Base-by-base conservation (phyloP, 30 jellyfish, hydroid and myxozoan species). In the Aurelia aurita region DNA sequence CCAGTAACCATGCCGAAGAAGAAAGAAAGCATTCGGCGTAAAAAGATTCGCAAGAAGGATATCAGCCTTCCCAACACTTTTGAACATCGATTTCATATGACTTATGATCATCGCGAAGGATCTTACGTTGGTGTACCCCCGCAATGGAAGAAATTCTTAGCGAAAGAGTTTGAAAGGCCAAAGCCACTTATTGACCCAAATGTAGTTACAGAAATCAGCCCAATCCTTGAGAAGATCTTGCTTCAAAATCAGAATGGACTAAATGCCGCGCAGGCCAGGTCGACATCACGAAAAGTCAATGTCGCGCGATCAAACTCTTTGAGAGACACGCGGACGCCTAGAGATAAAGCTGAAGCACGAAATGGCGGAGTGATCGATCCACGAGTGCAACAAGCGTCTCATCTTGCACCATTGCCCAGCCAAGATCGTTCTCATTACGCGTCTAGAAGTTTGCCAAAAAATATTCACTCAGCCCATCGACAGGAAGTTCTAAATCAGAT, bases 101-200 rank as follows among this genome's bases (percentile, higher is more conserved):
- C 98, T 22, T 93, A 87, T 74, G 98, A 93, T 68, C 95, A 87
- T 64, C 72, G 94, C 26, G 98, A 87, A 67, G 98, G 98, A 19
- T 79, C 91, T 45, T 93, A 87, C 57, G 92, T 93, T 53, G 98
- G 98, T 1, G 94, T 93, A 9, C 98, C 98, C 13, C 95, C 97
- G 29, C 98, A 93, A 63, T 93, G 98, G 98, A 93, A 87, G 72
- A 93, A 87, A 87, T 93, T 93, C 79, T 87, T 93, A 8, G 82
- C 94, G 19, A 93, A 87, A 82, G 98, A 93, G 60, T 93, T 86
- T 69, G 97, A 93, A 70, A 67, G 98, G 55, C 98, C 98, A 1
- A 84, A 86, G 60, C 98, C 98, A 7, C 68, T 93, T 54, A 87
- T 93, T 18, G 98, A 93, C 60, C 97, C 98, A 44, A 87, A 91